Conservation (phyloP, 2,888 invertebrate genomes). For the Abscondita cerata region DNA sequence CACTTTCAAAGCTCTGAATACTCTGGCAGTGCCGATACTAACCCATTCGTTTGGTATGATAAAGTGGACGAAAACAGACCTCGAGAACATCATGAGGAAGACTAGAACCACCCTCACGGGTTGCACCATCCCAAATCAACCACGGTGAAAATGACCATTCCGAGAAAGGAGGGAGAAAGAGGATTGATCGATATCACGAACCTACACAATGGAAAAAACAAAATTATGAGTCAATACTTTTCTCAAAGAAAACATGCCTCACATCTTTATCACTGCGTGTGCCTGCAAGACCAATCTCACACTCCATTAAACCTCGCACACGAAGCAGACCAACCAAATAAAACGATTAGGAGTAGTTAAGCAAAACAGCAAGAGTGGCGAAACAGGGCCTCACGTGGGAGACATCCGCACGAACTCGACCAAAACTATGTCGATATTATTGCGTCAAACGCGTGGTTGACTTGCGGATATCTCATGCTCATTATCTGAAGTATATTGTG, state of each 20-base stretch:
- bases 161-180: not conserved
- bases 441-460: not conserved
- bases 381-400: not conserved
- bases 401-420: not conserved
- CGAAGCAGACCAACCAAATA: not conserved
- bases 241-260: not conserved
- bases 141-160: not conserved
- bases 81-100: not conserved
- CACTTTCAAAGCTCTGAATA: not conserved
- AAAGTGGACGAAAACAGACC: not conserved
- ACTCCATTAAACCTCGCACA: not conserved
- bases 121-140: not conserved
- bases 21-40: not conserved
- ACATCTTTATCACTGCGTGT: not conserved
- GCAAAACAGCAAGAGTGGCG: not conserved
- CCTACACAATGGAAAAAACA: not conserved
- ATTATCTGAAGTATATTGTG: not conserved
- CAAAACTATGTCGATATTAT: not conserved
- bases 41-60: not conserved
- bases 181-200: not conserved
- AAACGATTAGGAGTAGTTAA: not conserved
- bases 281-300: not conserved
- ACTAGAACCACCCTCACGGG: not conserved
- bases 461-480: not conserved
- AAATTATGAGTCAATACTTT: not conserved